Base-by-base conservation (phyloP, 2,888 invertebrate genomes). In the Pyralis farinalis region DNA sequence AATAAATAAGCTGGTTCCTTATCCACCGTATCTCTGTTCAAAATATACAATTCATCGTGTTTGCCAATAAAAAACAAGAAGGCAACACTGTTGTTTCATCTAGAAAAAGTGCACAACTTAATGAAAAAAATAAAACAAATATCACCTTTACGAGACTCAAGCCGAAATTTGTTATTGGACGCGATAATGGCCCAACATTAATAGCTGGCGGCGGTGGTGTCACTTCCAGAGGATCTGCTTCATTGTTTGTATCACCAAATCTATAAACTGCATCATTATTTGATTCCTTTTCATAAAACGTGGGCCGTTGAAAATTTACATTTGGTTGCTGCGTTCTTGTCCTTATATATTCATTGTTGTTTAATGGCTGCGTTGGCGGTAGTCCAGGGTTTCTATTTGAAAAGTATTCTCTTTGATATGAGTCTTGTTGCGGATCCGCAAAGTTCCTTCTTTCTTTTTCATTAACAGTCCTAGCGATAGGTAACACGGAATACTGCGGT, bases 111-210 rank as follows among this genome's bases (percentile, higher is more conserved):
- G n/a, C n/a, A n/a, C n/a, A n/a, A n/a, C n/a, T n/a, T n/a, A n/a
- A n/a, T n/a, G n/a, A n/a, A n/a, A n/a, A n/a, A n/a, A n/a, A n/a
- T n/a, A n/a, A n/a, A n/a, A n/a, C n/a, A n/a, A n/a, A n/a, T n/a
- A n/a, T n/a, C 7, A 83, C 83, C 72, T 71, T 74, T 42, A 83
- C 54, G 37, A 83, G 55, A 47, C 62, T 61, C 9, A 83, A 45
- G 10, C 76, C 79, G 41, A 83, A 74, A 31, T 69, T 63, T 0
- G 75, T 65, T 8, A 82, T 55, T 11, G 71, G 60, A 7, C 55
- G 40, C 2, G 71, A 68, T 6, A 59, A 49, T 31, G 63, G 62
- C 11, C 42, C 44, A 6, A 42, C 30, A 9, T 11, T 28, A 2
- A 29, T 34, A 11, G 27, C 8, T 6, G 43, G 33, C 7, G 39